These are phyloP conservation scores for Elephantulus edwardii DNA, from an alignment of 2,113 vertebrate genomes.

Conservation along the genomic window DNA sequence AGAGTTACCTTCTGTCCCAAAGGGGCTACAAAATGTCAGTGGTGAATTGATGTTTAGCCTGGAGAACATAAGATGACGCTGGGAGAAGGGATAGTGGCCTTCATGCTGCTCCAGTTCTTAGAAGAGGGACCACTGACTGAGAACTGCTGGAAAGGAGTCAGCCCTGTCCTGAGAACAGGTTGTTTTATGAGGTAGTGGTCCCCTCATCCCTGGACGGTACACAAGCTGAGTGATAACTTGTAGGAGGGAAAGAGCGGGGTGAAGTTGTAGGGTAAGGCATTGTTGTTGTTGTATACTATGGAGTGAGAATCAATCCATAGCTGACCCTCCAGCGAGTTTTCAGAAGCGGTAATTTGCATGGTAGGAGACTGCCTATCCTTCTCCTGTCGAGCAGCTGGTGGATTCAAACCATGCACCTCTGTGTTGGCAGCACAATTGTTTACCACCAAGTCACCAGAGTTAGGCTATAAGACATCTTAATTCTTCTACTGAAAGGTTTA, in stretches of 20 bases:
- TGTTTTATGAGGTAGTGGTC: not conserved
- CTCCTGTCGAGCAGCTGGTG: no score
- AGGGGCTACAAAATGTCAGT: not conserved
- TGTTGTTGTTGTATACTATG: no score
- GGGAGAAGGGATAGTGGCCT: not conserved
- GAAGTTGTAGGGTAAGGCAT: no score
- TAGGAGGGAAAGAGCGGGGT: not conserved
- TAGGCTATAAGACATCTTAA: not conserved
- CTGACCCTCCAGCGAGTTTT: no score
- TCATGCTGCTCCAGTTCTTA: not conserved
- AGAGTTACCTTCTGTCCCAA: not conserved
- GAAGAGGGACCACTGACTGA: not conserved
- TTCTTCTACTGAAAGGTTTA: not conserved
- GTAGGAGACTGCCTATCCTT: no score
- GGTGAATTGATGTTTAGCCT: not conserved
- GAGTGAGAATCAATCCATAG: no score
- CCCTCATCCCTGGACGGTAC: not conserved
- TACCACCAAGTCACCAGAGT: no score
- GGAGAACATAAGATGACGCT: not conserved
- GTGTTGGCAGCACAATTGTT: no score
- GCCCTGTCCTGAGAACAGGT: not conserved
- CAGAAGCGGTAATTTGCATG: no score
- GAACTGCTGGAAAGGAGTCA: not conserved
- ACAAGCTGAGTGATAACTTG: not conserved
- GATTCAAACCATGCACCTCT: no score